Evolutionary conservation across 2,113 vertebrate species (phyloP), one percentile per base, ranked within the genome.

Genomic region (Peromyscus leucopus): DNA sequence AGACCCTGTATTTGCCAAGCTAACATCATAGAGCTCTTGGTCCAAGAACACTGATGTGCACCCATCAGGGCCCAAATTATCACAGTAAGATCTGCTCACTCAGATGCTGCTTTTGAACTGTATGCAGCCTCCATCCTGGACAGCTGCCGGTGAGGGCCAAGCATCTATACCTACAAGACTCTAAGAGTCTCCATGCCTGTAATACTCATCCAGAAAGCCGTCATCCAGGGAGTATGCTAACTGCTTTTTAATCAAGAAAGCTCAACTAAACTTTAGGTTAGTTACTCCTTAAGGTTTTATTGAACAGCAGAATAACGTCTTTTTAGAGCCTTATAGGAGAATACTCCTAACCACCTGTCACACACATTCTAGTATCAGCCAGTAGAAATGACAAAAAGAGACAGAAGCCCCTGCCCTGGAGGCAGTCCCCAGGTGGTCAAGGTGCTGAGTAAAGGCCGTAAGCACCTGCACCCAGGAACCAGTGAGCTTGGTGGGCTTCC

Each of bases 21-120:
- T 33, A 78, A 31, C 55, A 16, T 33, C 0, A 21, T 7, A 3
- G 0, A 4, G 46, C 22, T 26, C 4, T 2, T 67, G 2, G 39
- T 46, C 31, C 31, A 46, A 78, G 31, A 48, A 48, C 57, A 78
- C 57, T 65, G 42, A 79, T 51, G 12, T 42, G 42, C 2, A 51
- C 13, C 57, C 33, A 57, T 39, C 36, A 28, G 55, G 33, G 63
- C 24, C 26, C 55, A n/a, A 28, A 31, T 61, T 7, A 8, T 33
- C 55, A 65, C 42, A 1, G 55, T 2, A 59, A 26, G 33, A 61
- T 22, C 39, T n/a, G 10, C 89, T n/a, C 31, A 63, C n/a, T 57
- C 36, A 42, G 42, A 21, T 1, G 2, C 12, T 12, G 22, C 6
- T 61, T 63, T 92, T 39, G 16, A 71, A 79, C 36, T n/a, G 31